phyloP scores from a whole-genome alignment of 30 jellyfish, hydroid and myxozoan genomes.

The Chrysaora quinquecirrha region DNA sequence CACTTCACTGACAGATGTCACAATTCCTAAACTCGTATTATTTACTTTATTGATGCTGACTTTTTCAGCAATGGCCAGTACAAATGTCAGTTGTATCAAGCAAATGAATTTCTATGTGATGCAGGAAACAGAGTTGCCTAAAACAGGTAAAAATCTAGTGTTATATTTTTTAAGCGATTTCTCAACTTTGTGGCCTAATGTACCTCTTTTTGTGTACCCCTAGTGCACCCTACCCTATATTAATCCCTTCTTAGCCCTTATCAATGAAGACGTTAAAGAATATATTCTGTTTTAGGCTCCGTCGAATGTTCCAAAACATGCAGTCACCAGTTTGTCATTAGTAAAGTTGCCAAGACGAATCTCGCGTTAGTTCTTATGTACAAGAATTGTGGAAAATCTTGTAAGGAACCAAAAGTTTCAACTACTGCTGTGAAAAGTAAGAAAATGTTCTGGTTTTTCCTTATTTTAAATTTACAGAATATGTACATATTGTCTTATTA shows the following conservation, averaged over 20 bases:
- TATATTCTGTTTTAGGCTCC: constrained; percentile 11
- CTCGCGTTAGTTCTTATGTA: constrained; percentile 39
- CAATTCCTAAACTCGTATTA: too few relatives aligned
- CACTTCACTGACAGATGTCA: too few relatives aligned
- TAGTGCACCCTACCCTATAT: too few relatives aligned
- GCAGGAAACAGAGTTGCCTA: constrained; percentile 45
- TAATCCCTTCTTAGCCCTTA: too few relatives aligned
- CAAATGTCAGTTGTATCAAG: constrained; percentile 63
- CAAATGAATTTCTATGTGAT: constrained; percentile 51
- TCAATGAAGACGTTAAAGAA: too few relatives aligned
- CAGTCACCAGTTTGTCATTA: constrained; percentile 24
- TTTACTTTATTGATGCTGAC: background rate
- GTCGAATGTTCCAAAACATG: constrained; percentile 54
- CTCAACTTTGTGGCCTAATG: background rate
- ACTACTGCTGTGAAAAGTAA: constrained; percentile 27
- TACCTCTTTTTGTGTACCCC: too few relatives aligned
- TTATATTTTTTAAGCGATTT: background rate
- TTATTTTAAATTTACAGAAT: too few relatives aligned
- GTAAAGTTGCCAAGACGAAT: constrained; percentile 61
- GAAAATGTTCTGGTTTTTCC: too few relatives aligned
- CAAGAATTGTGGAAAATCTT: constrained; percentile 24
- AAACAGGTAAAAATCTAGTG: background rate
- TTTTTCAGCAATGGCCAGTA: constrained; percentile 39
- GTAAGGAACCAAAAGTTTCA: constrained; percentile 44
- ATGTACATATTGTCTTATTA: too few relatives aligned